Percentiles rank a stretch among this genome's conserved stretches.
These are phyloP conservation scores for Porites evermanni DNA, from an alignment of 92 coral and sea anemone species.

Conservation along the genomic window DNA sequence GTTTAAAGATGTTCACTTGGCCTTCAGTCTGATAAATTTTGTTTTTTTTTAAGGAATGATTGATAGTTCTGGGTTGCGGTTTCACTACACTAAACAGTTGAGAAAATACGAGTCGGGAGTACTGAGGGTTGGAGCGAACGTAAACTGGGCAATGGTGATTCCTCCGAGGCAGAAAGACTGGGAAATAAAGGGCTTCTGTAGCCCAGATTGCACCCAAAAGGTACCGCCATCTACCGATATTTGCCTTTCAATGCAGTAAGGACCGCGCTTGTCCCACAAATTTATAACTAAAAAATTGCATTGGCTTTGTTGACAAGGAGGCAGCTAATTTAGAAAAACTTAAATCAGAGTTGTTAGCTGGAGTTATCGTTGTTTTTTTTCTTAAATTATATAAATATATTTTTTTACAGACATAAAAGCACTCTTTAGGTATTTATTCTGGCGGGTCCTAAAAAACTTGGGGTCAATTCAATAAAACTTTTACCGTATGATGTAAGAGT, in stretches of 20 bases:
- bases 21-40: background rate
- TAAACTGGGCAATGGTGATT: constrained; percentile 17
- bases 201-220: constrained; percentile 51
- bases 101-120: constrained; percentile 72
- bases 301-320: background rate
- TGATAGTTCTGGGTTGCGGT: constrained; percentile 77
- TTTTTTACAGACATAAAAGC: no score
- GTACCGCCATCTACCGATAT: constrained; percentile 9
- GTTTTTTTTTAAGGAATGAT: constrained; percentile 28
- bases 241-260: background rate
- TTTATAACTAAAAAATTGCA: background rate
- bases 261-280: background rate
- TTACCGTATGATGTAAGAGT: no score
- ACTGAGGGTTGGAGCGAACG: constrained; percentile 26
- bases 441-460: no score
- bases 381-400: no score
- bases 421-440: no score
- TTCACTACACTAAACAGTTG: constrained; percentile 56
- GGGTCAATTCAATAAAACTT: no score
- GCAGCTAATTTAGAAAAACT: no score
- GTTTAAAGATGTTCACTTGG: background rate
- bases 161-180: constrained; percentile 68
- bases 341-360: no score
- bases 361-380: no score
- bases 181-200: constrained; percentile 56